These are phyloP conservation scores for Thalpophila matura DNA, from an alignment of 2,888 invertebrate species.

Conservation along the genomic window DNA sequence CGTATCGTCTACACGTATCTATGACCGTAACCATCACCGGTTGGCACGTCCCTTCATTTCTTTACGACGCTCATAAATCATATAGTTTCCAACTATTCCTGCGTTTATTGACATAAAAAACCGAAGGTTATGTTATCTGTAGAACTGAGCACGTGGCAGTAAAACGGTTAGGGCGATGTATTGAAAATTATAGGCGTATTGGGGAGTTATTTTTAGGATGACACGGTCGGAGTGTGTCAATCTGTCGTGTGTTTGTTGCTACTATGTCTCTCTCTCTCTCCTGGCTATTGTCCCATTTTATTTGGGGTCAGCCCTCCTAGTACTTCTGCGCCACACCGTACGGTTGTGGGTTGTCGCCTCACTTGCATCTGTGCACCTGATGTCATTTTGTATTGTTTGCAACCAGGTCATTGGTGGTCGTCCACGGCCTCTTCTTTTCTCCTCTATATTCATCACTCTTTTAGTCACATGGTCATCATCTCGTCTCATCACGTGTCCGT, in stretches of 20 bases:
- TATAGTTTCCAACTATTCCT: constrained; percentile 58
- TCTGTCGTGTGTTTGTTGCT: not conserved
- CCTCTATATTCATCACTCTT: too few species aligned
- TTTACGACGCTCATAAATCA: constrained; percentile 61
- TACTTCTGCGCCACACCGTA: too few species aligned
- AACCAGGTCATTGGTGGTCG: too few species aligned
- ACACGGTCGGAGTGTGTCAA: not conserved
- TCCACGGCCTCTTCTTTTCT: too few species aligned
- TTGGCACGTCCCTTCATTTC: constrained; percentile 51
- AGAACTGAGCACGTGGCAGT: constrained; percentile 44
- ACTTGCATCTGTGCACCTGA: too few species aligned
- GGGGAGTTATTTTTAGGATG: constrained; percentile 19
- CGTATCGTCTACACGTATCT: constrained; percentile 2
- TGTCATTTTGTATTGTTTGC: too few species aligned
- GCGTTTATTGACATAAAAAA: constrained; percentile 61
- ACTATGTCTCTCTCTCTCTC: too few species aligned
- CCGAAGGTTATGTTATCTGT: constrained; percentile 36
- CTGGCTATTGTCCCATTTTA: too few species aligned
- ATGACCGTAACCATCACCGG: constrained; percentile 51
- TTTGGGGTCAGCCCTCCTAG: too few species aligned
- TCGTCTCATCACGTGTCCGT: too few species aligned
- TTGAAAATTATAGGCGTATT: constrained; percentile 50
- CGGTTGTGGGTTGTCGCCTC: too few species aligned
- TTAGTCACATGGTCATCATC: too few species aligned
- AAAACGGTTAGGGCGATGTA: constrained; percentile 43